Conservation (phyloP, 1,140 invertebrate species). For the Cyclina sinensis region DNA sequence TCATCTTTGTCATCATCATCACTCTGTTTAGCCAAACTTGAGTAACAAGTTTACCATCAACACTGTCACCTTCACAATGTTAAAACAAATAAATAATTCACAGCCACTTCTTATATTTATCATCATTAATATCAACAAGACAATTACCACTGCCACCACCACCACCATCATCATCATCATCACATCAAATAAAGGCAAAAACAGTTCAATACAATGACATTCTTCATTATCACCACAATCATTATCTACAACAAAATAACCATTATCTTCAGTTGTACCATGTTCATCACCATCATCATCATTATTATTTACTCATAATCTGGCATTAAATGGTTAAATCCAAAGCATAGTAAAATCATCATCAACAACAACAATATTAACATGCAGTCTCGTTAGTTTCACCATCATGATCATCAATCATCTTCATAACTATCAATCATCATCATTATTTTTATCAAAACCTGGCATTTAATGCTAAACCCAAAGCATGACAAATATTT, state of each 20-base stretch:
- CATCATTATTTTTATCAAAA: not conserved
- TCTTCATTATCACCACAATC: not conserved
- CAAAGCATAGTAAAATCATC: not conserved
- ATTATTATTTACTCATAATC: too few species aligned
- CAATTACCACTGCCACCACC: not conserved
- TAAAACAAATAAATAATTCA: too few species aligned
- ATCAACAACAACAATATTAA: not conserved
- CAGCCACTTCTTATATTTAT: too few species aligned
- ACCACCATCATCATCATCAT: not conserved
- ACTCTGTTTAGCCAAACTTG: too few species aligned
- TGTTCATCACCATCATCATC: not conserved
- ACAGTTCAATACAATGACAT: not conserved
- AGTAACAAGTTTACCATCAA: not conserved
- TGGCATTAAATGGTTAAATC: too few species aligned
- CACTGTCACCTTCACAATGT: not conserved
- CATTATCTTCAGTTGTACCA: too few species aligned
- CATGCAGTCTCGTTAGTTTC: not conserved
- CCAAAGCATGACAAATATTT: too few species aligned
- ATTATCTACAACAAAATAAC: not conserved
- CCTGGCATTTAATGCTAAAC: too few species aligned
- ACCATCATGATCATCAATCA: not conserved
- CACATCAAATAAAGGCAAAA: too few species aligned
- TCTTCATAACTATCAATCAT: not conserved
- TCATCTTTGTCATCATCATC: too few species aligned
- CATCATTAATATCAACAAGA: not conserved